phyloP scores from a whole-genome alignment of 2,888 invertebrate species.

The Phortica magna region DNA sequence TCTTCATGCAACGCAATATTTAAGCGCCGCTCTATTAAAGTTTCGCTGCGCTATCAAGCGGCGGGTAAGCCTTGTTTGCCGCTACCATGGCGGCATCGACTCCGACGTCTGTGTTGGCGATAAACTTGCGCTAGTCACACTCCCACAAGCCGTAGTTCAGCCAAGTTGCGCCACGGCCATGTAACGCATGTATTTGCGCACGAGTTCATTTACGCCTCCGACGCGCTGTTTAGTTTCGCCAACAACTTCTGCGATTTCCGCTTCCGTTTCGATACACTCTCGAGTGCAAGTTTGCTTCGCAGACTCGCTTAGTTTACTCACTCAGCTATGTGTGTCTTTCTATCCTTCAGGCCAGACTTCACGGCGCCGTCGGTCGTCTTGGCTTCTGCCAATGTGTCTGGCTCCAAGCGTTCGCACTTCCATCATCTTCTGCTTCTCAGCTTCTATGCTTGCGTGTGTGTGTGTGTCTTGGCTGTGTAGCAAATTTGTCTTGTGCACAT shows the following conservation, averaged over 20 bases:
- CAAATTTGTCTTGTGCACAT: slow-evolving; percentile 19
- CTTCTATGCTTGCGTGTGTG: background rate
- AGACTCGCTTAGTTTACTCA: slow-evolving; percentile 10
- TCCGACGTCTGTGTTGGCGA: background rate
- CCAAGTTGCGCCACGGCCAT: background rate
- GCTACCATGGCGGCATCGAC: background rate
- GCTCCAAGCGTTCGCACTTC: background rate
- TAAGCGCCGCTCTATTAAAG: too few species aligned
- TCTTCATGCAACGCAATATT: background rate
- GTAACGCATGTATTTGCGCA: background rate
- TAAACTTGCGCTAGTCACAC: slow-evolving; percentile 24
- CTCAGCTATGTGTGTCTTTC: background rate
- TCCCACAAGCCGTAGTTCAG: too few species aligned
- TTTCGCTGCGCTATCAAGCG: too few species aligned
- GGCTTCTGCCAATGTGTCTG: background rate
- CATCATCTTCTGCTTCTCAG: background rate
- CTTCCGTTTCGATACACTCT: slow-evolving; percentile 12
- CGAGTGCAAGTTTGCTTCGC: background rate
- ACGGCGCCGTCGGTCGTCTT: background rate
- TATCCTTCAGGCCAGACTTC: slow-evolving; percentile 8
- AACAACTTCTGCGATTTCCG: slow-evolving; percentile 20
- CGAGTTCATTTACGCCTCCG: slow-evolving; percentile 27
- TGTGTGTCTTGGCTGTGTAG: background rate
- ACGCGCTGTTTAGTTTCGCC: slow-evolving; percentile 18
- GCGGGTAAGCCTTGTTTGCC: too few species aligned